Conservation (phyloP, 2,888 invertebrate species). For the Bombyx huttoni region DNA sequence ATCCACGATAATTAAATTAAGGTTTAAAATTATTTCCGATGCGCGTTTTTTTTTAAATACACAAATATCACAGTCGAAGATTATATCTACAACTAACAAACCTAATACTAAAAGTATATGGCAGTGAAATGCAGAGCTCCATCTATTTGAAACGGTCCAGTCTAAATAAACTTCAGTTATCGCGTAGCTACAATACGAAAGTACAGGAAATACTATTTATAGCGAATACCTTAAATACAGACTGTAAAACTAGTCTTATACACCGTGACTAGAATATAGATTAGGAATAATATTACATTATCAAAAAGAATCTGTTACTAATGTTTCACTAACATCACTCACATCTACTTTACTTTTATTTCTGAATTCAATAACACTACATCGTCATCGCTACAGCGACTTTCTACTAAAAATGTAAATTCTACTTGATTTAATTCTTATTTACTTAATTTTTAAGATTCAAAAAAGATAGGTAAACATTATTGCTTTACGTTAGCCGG, state of each 20-base stretch:
- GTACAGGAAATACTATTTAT: constrained; percentile 5
- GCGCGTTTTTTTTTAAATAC: constrained; percentile 51
- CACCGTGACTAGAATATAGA: constrained; percentile 63
- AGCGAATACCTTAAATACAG: constrained; percentile 13
- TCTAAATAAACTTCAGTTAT: constrained; percentile 32
- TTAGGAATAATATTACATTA: constrained; percentile 59
- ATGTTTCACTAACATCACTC: constrained; percentile 39
- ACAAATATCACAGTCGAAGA: constrained; percentile 72
- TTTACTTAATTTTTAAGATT: constrained; percentile 2
- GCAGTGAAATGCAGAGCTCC: constrained; percentile 57
- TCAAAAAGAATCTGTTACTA: constrained; percentile 40
- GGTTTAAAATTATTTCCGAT: constrained; percentile 54
- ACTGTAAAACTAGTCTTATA: constrained; percentile 58
- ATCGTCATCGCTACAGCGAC: not conserved
- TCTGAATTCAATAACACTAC: constrained; percentile 6
- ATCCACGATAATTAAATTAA: constrained; percentile 21
- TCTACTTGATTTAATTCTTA: constrained; percentile 2
- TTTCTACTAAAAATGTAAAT: constrained; percentile 1
- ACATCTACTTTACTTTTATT: not conserved
- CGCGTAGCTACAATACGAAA: constrained; percentile 12
- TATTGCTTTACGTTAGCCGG: constrained; percentile 39
- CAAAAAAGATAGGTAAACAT: constrained; percentile 11
- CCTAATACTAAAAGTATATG: constrained; percentile 53
- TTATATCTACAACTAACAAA: constrained; percentile 53
- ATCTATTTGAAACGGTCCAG: constrained; percentile 29